A percentile compares a stretch with the other conserved stretches of the same genome.
phyloP scores from a whole-genome alignment of 2,797 vertebrate genomes.

The Staurois parvus region DNA sequence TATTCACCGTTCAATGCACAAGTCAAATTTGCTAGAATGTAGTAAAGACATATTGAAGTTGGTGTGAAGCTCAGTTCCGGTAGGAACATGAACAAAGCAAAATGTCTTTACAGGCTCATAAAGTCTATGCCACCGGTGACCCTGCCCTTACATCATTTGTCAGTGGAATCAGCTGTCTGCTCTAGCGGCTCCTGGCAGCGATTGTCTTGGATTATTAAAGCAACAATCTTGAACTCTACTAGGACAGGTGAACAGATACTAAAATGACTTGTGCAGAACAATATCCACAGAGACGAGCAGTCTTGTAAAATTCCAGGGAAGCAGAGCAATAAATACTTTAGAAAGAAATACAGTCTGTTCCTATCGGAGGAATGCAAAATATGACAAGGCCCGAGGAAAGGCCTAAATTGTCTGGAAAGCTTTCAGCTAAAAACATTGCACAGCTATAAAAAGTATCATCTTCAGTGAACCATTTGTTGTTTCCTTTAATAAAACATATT shows the following conservation, averaged over 20 bases:
- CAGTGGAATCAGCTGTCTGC: constrained; percentile 46
- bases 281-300: constrained; percentile 44
- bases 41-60: not conserved
- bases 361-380: constrained; percentile 55
- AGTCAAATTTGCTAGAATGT: not conserved
- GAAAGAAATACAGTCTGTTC: constrained; percentile 39
- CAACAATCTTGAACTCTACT: constrained; percentile 39
- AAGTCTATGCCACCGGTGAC: not conserved
- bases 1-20: not conserved
- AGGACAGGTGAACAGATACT: constrained; percentile 46
- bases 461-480: constrained; percentile 41
- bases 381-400: constrained; percentile 51
- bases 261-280: constrained; percentile 26
- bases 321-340: constrained; percentile 51
- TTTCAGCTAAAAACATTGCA: constrained; percentile 38
- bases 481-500: constrained; percentile 57
- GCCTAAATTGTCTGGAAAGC: constrained; percentile 53
- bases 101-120: constrained; percentile 7
- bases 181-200: not conserved
- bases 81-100: constrained; percentile 11
- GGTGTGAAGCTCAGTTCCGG: not conserved
- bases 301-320: constrained; percentile 50
- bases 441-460: constrained; percentile 53
- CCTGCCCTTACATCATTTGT: constrained; percentile 37
- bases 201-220: constrained; percentile 36